Conservation (phyloP, 2,888 invertebrate species). For the Terebella lapidaria region DNA sequence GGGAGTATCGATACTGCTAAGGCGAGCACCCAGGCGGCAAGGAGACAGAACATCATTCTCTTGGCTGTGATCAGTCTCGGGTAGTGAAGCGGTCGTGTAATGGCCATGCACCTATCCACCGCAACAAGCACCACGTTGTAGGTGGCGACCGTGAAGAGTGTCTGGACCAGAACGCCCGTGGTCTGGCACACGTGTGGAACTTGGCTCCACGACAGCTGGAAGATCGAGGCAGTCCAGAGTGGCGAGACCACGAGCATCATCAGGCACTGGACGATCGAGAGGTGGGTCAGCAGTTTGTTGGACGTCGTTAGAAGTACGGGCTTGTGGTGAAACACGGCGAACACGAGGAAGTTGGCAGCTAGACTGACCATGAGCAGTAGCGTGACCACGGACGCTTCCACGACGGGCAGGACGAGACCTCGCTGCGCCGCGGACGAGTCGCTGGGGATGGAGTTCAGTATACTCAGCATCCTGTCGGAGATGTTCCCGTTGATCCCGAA, state of each 20-base stretch:
- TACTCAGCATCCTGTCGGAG: too few relatives aligned
- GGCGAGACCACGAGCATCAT: slow-evolving; percentile 56
- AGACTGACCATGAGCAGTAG: slow-evolving; percentile 55
- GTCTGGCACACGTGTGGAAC: slow-evolving; percentile 55
- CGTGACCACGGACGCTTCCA: slow-evolving; percentile 8
- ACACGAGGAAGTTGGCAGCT: slow-evolving; percentile 68
- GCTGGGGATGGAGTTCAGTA: too few relatives aligned
- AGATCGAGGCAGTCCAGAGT: slow-evolving; percentile 45
- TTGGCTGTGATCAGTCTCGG: slow-evolving; percentile 57
- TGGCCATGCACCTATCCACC: slow-evolving; percentile 65
- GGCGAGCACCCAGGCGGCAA: slow-evolving; percentile 52
- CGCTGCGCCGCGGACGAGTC: too few relatives aligned
- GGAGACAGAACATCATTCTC: slow-evolving; percentile 53
- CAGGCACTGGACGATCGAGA: slow-evolving; percentile 56
- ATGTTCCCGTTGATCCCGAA: too few relatives aligned
- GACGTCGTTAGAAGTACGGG: slow-evolving; percentile 72
- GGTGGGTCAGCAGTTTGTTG: slow-evolving; percentile 64
- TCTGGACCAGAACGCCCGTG: slow-evolving; percentile 64
- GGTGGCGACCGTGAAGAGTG: slow-evolving; percentile 60
- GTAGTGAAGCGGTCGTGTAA: slow-evolving; percentile 64
- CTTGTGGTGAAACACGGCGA: slow-evolving; percentile 69
- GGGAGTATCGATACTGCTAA: slow-evolving; percentile 51
- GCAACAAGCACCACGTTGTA: slow-evolving; percentile 64
- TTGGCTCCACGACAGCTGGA: slow-evolving; percentile 42
- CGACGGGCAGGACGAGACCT: background rate